Evolutionary conservation across 1,140 invertebrate species (phyloP), one percentile per base, ranked within the genome.

Genomic region (Pectinophora gossypiella): DNA sequence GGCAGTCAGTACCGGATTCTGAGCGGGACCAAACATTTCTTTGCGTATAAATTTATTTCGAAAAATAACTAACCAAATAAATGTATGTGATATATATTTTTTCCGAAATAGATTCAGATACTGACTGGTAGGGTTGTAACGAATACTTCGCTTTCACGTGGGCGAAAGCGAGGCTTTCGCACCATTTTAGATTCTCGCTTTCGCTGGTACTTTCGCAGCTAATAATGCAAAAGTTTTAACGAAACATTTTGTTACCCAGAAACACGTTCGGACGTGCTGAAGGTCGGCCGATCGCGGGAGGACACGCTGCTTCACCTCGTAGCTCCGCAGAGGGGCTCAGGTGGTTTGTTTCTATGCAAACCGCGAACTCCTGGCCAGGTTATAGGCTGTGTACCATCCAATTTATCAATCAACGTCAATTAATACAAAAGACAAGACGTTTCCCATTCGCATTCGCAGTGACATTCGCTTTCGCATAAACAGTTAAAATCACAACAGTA

Each of bases 131-230:
- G 36, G 36, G 36, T 40, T 40, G 36, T 40, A 40, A 40, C 36
- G 36, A 40, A 40, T 40, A 40, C n/a, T 40, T 40, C 36, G 36
- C 36, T 40, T 40, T 40, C 36, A 40, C 36, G 36, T 15, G 1
- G 13, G 36, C 36, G 36, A 40, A 40, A 40, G 36, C 36, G 4
- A 40, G 36, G 16, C 36, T 40, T 40, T 40, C 36, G 36, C 36
- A 40, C 15, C 36, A 40, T 40, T 15, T 40, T 13, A 40, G 36
- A 40, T 40, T 40, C 36, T 40, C 15, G 36, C 36, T 40, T 40
- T 40, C 36, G 36, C 36, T 40, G n/a, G n/a, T 40, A 40, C 36
- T 40, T 40, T 40, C 36, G 36, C 36, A 40, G n/a, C 36, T 40
- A 40, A 40, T 40, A 40, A 40, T 40, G 36, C 36, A 40, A 40